Percentiles rank a stretch among this genome's conserved stretches.
Conservation (phyloP, 2,113 vertebrate species). For the Trichechus manatus region DNA sequence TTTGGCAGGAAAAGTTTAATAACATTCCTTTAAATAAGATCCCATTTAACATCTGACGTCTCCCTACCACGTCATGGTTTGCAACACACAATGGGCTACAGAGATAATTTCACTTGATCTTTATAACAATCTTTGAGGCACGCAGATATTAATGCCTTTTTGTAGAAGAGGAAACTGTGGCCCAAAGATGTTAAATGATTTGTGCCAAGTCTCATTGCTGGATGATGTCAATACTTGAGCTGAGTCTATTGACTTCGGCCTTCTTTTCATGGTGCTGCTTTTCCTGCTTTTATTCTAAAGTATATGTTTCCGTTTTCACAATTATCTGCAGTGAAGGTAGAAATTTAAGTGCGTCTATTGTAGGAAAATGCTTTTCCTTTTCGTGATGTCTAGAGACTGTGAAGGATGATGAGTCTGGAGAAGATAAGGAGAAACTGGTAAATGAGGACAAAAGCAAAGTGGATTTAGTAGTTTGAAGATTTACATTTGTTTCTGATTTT, state of each 20-base stretch:
- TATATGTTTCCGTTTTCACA: neutral
- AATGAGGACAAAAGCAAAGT: neutral
- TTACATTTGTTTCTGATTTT: neutral
- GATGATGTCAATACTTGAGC: neutral
- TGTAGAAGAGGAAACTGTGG: neutral
- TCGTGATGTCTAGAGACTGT: neutral
- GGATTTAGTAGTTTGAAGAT: neutral
- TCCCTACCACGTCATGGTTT: neutral
- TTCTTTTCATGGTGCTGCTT: neutral
- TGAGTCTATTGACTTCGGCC: neutral
- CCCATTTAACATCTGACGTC: neutral
- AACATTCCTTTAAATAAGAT: neutral
- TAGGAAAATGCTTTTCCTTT: slow-evolving; percentile 36
- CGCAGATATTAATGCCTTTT: neutral
- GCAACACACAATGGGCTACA: neutral
- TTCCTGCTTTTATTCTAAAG: neutral
- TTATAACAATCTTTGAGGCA: neutral
- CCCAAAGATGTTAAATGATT: neutral
- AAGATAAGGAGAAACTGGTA: neutral
- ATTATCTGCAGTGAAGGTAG: neutral
- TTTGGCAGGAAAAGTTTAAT: slow-evolving; percentile 16
- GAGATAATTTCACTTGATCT: neutral
- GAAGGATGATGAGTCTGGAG: neutral
- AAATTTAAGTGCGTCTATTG: neutral
- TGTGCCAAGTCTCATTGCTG: neutral